These are phyloP conservation scores for Corella eumyota DNA, from an alignment of 23 tunicate species.

Conservation along the genomic window DNA sequence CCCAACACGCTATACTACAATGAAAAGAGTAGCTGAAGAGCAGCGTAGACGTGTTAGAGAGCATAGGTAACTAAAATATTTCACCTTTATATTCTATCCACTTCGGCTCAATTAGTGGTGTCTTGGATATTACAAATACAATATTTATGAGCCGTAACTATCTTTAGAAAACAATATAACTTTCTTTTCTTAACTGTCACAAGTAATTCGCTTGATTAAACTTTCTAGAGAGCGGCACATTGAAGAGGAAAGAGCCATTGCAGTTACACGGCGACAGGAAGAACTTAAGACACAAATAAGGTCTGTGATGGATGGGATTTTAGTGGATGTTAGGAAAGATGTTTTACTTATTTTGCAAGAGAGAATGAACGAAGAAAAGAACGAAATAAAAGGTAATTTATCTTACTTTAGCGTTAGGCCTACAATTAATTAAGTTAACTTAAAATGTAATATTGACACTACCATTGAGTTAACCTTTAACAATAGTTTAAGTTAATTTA, in stretches of 20 bases:
- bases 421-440: not conserved
- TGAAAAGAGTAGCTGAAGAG: constrained; percentile 76
- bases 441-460: too few species aligned
- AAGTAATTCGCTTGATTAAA: too few species aligned
- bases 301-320: constrained; percentile 25
- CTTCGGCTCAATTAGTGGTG: too few species aligned
- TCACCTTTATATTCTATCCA: too few species aligned
- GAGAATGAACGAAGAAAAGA: constrained; percentile 37
- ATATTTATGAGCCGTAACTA: too few species aligned
- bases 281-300: constrained; percentile 39
- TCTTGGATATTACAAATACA: too few species aligned
- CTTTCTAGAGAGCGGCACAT: constrained; percentile 20
- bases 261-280: constrained; percentile 36
- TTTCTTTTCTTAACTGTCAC: too few species aligned
- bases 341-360: constrained; percentile 28
- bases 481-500: too few species aligned
- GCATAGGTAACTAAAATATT: constrained; percentile 21
- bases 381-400: constrained; percentile 16
- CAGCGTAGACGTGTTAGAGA: constrained; percentile 67
- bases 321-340: constrained; percentile 41
- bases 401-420: not conserved
- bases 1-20: constrained; percentile 31
- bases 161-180: too few species aligned
- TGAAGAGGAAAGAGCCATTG: constrained; percentile 43
- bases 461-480: not conserved